A percentile compares a stretch with the other conserved stretches of the same genome.
These are phyloP conservation scores for Sarcophaga bullata DNA, from an alignment of 1,140 invertebrate genomes.

Conservation along the genomic window DNA sequence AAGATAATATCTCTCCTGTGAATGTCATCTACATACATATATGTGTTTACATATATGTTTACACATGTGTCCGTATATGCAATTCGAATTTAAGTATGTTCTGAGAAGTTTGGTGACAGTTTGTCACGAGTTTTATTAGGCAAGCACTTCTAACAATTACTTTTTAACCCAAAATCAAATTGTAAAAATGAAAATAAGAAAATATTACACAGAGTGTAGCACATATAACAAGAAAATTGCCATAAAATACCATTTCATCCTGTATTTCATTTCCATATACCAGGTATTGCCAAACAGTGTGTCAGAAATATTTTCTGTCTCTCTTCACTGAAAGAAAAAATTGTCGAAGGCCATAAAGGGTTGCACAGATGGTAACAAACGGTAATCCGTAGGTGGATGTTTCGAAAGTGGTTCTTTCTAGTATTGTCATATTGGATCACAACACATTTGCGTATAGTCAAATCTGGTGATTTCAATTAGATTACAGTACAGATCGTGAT, in stretches of 20 bases:
- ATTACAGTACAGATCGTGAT: too few species aligned
- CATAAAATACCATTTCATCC: constrained; percentile 36
- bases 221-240: constrained; percentile 22
- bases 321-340: too few species aligned
- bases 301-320: too few species aligned
- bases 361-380: too few species aligned
- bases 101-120: constrained; percentile 33
- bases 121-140: constrained; percentile 34
- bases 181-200: neutral
- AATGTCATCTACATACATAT: neutral
- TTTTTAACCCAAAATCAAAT: neutral
- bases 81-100: neutral
- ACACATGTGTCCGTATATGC: neutral
- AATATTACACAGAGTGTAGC: neutral
- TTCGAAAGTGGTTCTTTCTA: too few species aligned
- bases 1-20: too few species aligned
- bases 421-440: too few species aligned
- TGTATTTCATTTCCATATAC: neutral
- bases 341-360: too few species aligned
- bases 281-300: neutral
- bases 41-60: neutral
- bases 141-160: constrained; percentile 28
- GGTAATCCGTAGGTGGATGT: too few species aligned
- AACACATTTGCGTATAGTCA: too few species aligned
- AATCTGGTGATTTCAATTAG: too few species aligned